Base-by-base conservation (phyloP, 2,797 vertebrate species). In the Pipistrellus nathusii region DNA sequence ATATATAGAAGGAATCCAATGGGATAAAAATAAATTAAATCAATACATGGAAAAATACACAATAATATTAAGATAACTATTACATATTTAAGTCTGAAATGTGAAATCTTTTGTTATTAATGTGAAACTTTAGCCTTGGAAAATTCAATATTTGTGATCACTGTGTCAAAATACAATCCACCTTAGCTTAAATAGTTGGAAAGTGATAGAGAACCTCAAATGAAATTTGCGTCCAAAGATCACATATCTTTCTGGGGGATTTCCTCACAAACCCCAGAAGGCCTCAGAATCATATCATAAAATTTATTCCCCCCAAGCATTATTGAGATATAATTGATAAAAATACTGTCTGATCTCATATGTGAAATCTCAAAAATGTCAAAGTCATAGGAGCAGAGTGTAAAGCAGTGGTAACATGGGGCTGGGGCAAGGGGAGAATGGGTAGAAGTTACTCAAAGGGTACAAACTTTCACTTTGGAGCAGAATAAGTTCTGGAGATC, bases 121-220 rank as follows among this genome's bases (percentile, higher is more conserved):
- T 41, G 46, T 38, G 48, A 91, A 91, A 64, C 57, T 1, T 2
- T n/a, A 66, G 32, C 30, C 44, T 83, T 80, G 55, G 76, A 35
- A 87, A 88, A 78, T 55, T 15, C 32, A 51, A 4, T 80, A 21
- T 51, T 62, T 83, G 41, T 68, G 21, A 8, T 77, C 80, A 21
- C 18, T n/a, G 3, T 18, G 23, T 64, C 51, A 64, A 89, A 86
- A 30, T 15, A 57, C 27, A 64, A 41, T 10, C 69, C 23, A 27
- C 66, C 53, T 82, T 66, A 10, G 32, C 30, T 80, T 87, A 46
- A 95, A 80, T 87, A 84, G 85, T 81, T 84, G 82, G 81, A 66
- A 91, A 48, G 32, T 14, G 20, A 80, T 46, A 55, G 76, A 44
- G 20, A 91, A 41, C 8, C 9, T 30, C 55, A 27, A 87, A 13